These are phyloP conservation scores for Anoplius nigerrimus DNA, from an alignment of 2,888 invertebrate species.

Conservation along the genomic window DNA sequence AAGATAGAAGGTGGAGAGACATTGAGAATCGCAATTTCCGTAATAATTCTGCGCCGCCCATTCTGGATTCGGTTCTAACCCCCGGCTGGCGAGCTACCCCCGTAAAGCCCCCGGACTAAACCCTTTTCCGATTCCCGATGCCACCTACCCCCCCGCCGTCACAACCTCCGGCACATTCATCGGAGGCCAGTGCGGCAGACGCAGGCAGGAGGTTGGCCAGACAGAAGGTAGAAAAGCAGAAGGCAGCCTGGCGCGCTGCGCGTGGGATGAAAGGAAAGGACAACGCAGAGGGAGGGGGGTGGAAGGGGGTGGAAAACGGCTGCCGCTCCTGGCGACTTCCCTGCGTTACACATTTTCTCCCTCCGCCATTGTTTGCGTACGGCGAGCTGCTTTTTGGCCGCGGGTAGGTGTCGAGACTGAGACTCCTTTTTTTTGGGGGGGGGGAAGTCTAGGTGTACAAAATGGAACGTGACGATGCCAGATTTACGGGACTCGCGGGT, in stretches of 20 bases:
- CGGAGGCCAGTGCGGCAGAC: constrained; percentile 21
- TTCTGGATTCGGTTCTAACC: constrained; percentile 31
- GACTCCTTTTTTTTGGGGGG: too few species aligned
- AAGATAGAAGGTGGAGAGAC: constrained; percentile 10
- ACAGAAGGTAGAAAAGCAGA: neutral
- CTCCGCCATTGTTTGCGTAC: too few species aligned
- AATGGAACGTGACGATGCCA: too few species aligned
- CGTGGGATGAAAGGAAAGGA: neutral
- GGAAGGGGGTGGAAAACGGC: neutral
- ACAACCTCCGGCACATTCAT: constrained; percentile 26
- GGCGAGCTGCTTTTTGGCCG: too few species aligned
- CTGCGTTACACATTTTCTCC: too few species aligned
- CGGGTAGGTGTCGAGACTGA: too few species aligned
- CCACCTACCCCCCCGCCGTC: constrained; percentile 37
- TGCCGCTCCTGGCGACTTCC: too few species aligned
- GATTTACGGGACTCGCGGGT: too few species aligned
- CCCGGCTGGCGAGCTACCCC: neutral
- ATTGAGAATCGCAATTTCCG: constrained; percentile 34
- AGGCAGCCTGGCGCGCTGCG: neutral
- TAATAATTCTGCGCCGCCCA: constrained; percentile 45
- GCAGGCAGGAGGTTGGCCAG: constrained; percentile 1
- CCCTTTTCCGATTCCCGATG: constrained; percentile 51
- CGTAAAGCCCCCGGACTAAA: constrained; percentile 29
- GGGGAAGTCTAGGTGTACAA: too few species aligned
- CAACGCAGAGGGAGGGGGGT: neutral